Conservation (phyloP, 2,888 invertebrate genomes). For the Stenodema calcarata region DNA sequence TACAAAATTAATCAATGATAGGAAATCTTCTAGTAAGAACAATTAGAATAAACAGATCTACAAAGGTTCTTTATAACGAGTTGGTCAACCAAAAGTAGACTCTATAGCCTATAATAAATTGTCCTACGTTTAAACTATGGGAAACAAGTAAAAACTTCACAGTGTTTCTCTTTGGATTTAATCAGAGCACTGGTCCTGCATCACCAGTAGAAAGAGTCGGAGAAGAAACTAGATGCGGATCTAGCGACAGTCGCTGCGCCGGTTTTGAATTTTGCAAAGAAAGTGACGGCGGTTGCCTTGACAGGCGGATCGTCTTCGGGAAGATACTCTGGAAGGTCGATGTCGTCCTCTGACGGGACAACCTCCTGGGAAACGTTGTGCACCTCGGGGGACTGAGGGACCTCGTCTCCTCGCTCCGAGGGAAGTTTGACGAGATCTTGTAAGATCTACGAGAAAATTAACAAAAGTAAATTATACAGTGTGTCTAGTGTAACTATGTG, state of each 20-base stretch:
- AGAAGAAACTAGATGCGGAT: constrained; percentile 53
- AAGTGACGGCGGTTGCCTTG: constrained; percentile 51
- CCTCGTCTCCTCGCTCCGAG: neutral
- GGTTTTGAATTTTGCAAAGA: constrained; percentile 50
- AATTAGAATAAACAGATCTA: neutral
- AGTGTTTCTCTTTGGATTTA: neutral
- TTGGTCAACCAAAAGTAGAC: neutral
- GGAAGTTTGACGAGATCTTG: neutral
- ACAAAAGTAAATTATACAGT: too few species aligned
- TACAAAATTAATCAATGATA: neutral
- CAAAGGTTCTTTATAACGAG: neutral
- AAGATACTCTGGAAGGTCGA: constrained; percentile 52
- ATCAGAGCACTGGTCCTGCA: neutral
- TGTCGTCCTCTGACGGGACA: constrained; percentile 30
- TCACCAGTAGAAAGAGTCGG: constrained; percentile 56
- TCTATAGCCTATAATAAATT: neutral
- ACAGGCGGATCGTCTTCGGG: constrained; percentile 55
- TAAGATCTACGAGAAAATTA: neutral
- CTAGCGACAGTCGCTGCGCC: constrained; percentile 51
- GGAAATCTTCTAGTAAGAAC: neutral
- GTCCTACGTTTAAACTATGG: neutral
- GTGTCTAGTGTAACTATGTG: too few species aligned
- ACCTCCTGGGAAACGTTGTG: neutral
- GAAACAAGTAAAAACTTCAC: neutral
- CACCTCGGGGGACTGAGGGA: neutral